Base-by-base conservation (phyloP, 2,888 invertebrate species). In the Rosalia funebris region DNA sequence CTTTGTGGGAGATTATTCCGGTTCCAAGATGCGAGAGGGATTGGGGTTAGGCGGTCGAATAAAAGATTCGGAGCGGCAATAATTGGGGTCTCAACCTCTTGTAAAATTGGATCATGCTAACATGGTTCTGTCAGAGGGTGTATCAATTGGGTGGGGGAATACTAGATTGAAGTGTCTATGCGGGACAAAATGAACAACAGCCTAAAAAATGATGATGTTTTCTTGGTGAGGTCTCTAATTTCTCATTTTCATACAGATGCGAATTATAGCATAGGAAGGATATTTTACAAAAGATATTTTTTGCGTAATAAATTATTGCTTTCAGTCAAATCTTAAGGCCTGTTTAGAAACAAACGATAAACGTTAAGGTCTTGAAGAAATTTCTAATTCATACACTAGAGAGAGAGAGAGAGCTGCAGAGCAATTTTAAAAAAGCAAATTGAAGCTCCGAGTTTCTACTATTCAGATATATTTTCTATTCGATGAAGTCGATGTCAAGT, bases 71-170 rank as follows among this genome's bases (percentile, higher is more conserved):
- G n/a, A 39, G 55, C 41, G 17, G 55, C 44, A 42, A 44, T 55
- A 60, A 60, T 60, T 60, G 55, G 60, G 55, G 47, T 60, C 48
- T 60, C 55, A 54, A 50, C 60, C 42, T 55, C 37, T 52, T 47
- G 50, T 39, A 32, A 16, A 54, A 52, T 60, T 48, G 48, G 45
- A 55, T 60, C 44, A 52, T 45, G 20, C 41, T 55, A 47, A 59
- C 36, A 17, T 36, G 20, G 20, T 55, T 48, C 32, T 15, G 32
- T 9, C 12, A 10, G 25, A 47, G 31, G 44, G 55, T 42, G 9
- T n/a, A 44, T 44, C 19, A 25, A 44, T 20, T 36, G 36, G 25
- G 14, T 15, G 50, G 50, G 36, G 48, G 48, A 36, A 12, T n/a
- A 12, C 17, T 11, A 32, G 32, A 34, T 15, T 10, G 17, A 3